Percentiles rank a stretch among this genome's conserved stretches.
Evolutionary conservation across 1,140 invertebrate genomes (phyloP).

Genomic region (Ips nitidus): DNA sequence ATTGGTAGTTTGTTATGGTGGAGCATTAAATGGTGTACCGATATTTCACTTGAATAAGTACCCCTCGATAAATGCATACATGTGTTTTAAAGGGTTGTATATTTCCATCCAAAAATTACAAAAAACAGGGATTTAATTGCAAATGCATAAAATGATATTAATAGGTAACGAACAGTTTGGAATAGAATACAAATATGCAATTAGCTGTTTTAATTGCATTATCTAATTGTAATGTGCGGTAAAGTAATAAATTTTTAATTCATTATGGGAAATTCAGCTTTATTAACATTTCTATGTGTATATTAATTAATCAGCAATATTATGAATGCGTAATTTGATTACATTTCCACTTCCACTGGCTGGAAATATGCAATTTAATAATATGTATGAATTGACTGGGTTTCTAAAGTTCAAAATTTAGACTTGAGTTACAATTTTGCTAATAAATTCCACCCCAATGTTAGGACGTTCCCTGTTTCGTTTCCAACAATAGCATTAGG

Average conservation of each 20-base stretch:
- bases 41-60: constrained; percentile 29
- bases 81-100: too few relatives aligned
- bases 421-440: too few relatives aligned
- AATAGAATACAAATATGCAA: not conserved
- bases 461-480: not conserved
- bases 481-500: not conserved
- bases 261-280: too few relatives aligned
- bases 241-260: constrained; percentile 2
- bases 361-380: too few relatives aligned
- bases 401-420: too few relatives aligned
- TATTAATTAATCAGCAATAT: constrained; percentile 13
- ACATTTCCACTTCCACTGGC: constrained; percentile 9
- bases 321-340: constrained; percentile 17
- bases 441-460: too few relatives aligned
- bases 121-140: too few relatives aligned
- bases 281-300: not conserved
- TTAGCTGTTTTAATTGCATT: not conserved
- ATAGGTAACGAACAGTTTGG: not conserved
- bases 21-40: constrained; percentile 19
- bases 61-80: not conserved
- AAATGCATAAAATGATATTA: too few relatives aligned
- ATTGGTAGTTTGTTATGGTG: constrained; percentile 33
- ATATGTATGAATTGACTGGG: too few relatives aligned
- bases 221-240: not conserved
- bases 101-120: too few relatives aligned